Evolutionary conservation across 64 coral and sea anemone genomes (phyloP), one percentile per base, ranked within the genome.

Genomic region (Pocillopora verrucosa): DNA sequence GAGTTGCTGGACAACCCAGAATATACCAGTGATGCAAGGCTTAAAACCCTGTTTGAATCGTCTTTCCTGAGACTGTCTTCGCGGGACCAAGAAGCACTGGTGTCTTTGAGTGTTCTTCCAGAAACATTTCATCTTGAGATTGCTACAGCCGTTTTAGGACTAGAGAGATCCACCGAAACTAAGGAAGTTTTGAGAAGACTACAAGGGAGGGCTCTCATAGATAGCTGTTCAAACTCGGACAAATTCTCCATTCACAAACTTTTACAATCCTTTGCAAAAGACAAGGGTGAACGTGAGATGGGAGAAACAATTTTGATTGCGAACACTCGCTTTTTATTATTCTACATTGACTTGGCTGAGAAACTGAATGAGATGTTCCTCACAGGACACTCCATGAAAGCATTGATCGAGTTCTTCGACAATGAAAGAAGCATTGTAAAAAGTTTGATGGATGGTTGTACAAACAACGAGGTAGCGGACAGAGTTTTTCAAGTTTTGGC

Each of bases 21-120:
- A 62, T 81, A 81, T 63, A 25, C 59, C 34, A 2, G 4, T 24
- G 11, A 70, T 70, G 4, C n/a, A 0, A 70, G n/a, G 9, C 25
- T 70, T 10, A 63, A 85, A 19, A 11, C 13, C 20, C 58, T 70
- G 2, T 68, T 87, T 30, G 75, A 88, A 1, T 88, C 65, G 10
- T 91, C 80, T 51, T 91, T 84, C 30, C 83, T n/a, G 60, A 84
- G 60, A 76, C 83, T 91, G 6, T 56, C 80, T 85, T 0, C 4
- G 12, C 58, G 84, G 13, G 14, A 75, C 25, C 62, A 65, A 79
- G 64, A 76, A 34, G 75, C 24, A 15, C 76, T 91, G 45, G 72
- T 91, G 64, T 76, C 79, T 26, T 82, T 82, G 59, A 16, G 24
- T 62, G 25, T 82, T 82, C 79, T 82, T 35, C 79, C 79, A 0